Evolutionary conservation across 2,113 vertebrate genomes (phyloP).

Genomic region (Todiramphus saurophagus): DNA sequence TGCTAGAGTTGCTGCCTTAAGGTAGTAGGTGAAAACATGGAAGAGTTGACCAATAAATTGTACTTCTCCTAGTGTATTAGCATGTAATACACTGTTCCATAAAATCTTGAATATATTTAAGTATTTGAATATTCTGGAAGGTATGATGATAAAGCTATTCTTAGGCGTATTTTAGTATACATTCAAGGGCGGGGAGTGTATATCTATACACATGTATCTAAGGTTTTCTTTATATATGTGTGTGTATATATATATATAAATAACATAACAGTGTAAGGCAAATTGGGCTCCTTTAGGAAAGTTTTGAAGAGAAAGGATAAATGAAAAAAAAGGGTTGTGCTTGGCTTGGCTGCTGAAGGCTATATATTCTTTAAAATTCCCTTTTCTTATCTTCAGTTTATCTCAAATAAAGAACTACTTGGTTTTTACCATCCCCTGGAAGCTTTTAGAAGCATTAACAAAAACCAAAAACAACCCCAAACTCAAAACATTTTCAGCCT

Average conservation of each 20-base stretch:
- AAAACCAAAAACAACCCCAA: neutral
- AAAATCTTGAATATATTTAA: neutral
- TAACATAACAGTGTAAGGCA: neutral
- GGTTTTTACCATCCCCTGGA: neutral
- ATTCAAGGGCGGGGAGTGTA: rapidly evolving
- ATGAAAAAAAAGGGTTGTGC: neutral
- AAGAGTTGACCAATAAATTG: neutral
- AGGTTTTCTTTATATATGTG: neutral
- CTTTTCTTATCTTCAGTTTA: neutral
- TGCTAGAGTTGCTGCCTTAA: neutral
- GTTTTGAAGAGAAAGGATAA: neutral
- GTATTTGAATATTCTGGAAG: neutral
- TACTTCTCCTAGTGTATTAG: neutral
- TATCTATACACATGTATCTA: neutral
- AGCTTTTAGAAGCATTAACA: neutral
- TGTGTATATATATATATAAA: neutral
- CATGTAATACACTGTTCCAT: neutral
- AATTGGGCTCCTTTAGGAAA: neutral
- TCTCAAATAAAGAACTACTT: neutral
- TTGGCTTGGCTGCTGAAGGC: neutral
- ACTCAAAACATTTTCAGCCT: neutral
- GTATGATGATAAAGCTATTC: neutral
- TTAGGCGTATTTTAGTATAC: neutral
- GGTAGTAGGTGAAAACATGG: neutral
- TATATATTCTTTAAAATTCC: neutral